These are phyloP conservation scores for Lepidurus apus DNA, from an alignment of 1,140 invertebrate genomes.

Conservation along the genomic window DNA sequence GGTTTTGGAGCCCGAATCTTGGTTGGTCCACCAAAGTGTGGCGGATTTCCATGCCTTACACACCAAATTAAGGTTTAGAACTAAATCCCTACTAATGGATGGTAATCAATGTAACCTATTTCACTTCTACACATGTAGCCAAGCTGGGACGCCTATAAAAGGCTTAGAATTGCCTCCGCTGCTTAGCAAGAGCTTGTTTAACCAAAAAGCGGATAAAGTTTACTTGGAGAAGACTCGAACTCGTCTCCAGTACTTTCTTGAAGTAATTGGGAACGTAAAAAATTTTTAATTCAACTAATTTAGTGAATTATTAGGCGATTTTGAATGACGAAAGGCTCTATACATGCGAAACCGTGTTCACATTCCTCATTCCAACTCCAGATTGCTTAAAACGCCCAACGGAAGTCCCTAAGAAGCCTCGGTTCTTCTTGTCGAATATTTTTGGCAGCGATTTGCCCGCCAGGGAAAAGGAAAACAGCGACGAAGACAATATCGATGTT, in stretches of 20 bases:
- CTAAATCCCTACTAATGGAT: slow-evolving; percentile 37
- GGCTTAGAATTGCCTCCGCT: slow-evolving; percentile 72
- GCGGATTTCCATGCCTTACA: slow-evolving; percentile 78
- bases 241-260: slow-evolving; percentile 77
- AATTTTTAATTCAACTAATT: background rate
- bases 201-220: slow-evolving; percentile 65
- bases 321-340: slow-evolving; percentile 77
- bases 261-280: slow-evolving; percentile 52
- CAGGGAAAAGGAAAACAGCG: slow-evolving; percentile 32
- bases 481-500: slow-evolving; percentile 24
- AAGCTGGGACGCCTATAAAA: slow-evolving; percentile 71
- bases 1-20: slow-evolving; percentile 43
- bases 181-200: slow-evolving; percentile 69
- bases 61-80: slow-evolving; percentile 60
- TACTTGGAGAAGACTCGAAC: slow-evolving; percentile 72
- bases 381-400: slow-evolving; percentile 74
- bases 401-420: slow-evolving; percentile 66
- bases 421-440: slow-evolving; percentile 75
- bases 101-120: slow-evolving; percentile 28
- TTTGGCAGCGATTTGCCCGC: slow-evolving; percentile 66
- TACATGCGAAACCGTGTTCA: slow-evolving; percentile 80
- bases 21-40: slow-evolving; percentile 75
- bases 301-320: slow-evolving; percentile 58
- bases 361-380: slow-evolving; percentile 81
- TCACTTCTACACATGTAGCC: slow-evolving; percentile 40